Evolutionary conservation across 2,888 invertebrate genomes (phyloP).

Genomic region (Nebria brevicollis): DNA sequence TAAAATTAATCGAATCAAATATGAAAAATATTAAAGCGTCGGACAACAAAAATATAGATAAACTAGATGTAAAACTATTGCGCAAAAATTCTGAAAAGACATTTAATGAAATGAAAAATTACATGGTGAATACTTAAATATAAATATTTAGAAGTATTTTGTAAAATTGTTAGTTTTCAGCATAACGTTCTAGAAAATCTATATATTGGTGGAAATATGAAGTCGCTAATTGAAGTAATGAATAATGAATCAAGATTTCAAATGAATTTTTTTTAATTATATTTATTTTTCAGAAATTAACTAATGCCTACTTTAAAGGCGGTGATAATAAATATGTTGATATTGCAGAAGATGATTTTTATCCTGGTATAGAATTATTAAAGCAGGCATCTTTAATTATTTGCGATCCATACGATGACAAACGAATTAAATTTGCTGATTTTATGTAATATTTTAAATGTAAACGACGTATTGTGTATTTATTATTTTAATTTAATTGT

Average conservation of each 20-base stretch:
- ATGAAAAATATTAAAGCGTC: neutral
- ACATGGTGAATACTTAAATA: constrained; percentile 18
- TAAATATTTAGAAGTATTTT: neutral
- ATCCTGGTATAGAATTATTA: constrained; percentile 18
- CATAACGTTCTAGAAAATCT: constrained; percentile 11
- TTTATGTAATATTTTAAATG: neutral
- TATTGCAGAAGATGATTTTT: neutral
- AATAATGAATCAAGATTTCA: neutral
- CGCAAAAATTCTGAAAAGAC: constrained; percentile 15
- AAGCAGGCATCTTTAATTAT: constrained; percentile 14
- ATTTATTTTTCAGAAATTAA: constrained; percentile 21
- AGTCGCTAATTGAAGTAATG: constrained; percentile 23
- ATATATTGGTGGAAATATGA: constrained; percentile 12
- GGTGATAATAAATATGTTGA: constrained; percentile 35
- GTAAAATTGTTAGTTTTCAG: constrained; percentile 20
- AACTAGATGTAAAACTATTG: constrained; percentile 20
- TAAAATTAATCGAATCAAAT: constrained; percentile 17
- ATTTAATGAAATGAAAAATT: neutral
- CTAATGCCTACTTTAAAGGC: constrained; percentile 29
- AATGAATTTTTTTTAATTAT: neutral
- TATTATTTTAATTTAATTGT: neutral
- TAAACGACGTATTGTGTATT: neutral
- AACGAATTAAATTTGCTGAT: constrained; percentile 36
- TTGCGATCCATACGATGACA: constrained; percentile 23
- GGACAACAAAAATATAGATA: constrained; percentile 19